Evolutionary conservation across 2,888 invertebrate species (phyloP).

Genomic region (Zygogramma bicolorata): DNA sequence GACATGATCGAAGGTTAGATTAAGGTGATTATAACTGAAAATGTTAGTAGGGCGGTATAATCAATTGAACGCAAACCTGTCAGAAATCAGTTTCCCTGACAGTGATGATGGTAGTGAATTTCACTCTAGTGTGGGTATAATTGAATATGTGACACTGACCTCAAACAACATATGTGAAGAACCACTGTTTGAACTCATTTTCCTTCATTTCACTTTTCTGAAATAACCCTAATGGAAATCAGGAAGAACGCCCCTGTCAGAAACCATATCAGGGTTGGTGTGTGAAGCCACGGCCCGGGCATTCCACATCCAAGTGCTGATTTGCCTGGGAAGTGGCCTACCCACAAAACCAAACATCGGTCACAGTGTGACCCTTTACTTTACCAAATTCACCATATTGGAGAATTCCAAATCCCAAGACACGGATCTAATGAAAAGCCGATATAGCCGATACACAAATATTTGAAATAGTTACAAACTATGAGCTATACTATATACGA

Average conservation of each 20-base stretch:
- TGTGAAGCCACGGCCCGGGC: conserved; percentile 58
- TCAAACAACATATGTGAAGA: no score
- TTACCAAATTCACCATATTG: conserved; percentile 34
- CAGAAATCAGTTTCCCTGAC: no score
- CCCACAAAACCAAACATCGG: conserved; percentile 42
- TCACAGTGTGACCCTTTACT: conserved; percentile 40
- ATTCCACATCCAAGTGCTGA: conserved; percentile 56
- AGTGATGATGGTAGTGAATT: no score
- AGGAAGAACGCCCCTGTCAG: conserved; percentile 36
- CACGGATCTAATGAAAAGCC: conserved; percentile 2
- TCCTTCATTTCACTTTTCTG: no score
- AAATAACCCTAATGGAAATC: no score
- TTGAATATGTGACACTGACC: no score
- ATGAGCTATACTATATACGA: background rate
- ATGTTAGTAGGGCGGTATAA: no score
- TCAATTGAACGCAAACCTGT: no score
- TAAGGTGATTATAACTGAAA: no score
- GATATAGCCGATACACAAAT: background rate
- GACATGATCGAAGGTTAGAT: no score
- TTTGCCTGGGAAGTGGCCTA: conserved; percentile 48
- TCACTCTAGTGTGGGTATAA: no score
- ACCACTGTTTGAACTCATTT: no score
- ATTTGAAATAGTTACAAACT: background rate
- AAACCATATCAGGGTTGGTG: conserved; percentile 52
- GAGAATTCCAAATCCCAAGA: conserved; percentile 4